Evolutionary conservation across 1,140 invertebrate species (phyloP).

Genomic region (Myzus persicae): DNA sequence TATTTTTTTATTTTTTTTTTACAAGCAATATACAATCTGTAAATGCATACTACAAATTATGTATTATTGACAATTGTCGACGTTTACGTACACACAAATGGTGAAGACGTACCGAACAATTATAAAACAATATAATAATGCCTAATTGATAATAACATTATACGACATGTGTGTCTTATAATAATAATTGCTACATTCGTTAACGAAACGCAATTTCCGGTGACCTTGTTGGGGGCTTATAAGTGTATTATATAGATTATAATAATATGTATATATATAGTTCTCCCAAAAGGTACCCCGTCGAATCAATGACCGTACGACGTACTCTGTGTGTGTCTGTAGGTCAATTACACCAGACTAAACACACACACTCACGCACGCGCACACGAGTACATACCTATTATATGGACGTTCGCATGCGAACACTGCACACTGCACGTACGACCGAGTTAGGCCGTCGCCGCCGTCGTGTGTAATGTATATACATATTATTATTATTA

Average conservation of each 20-base stretch:
- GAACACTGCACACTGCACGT: neutral
- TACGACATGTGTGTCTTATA: neutral
- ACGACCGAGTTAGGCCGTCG: neutral
- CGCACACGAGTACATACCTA: neutral
- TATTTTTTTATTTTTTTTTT: too few relatives aligned
- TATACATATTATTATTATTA: neutral
- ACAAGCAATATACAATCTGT: too few relatives aligned
- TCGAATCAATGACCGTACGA: constrained; percentile 46
- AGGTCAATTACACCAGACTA: constrained; percentile 56
- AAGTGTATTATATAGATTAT: neutral
- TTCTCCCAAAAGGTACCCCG: constrained; percentile 52
- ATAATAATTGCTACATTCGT: constrained; percentile 12
- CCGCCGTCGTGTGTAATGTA: neutral
- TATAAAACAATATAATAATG: neutral
- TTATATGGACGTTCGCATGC: neutral
- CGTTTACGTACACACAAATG: neutral
- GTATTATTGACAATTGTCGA: too few relatives aligned
- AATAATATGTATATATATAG: neutral
- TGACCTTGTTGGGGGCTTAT: neutral
- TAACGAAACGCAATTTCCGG: constrained; percentile 25
- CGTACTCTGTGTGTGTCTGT: constrained; percentile 43
- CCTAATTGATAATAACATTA: neutral
- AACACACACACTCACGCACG: neutral
- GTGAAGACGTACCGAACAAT: neutral
- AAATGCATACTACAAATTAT: too few relatives aligned